These are phyloP conservation scores for Ictalurus punctatus DNA, from an alignment of 2,113 vertebrate genomes.

Conservation along the genomic window DNA sequence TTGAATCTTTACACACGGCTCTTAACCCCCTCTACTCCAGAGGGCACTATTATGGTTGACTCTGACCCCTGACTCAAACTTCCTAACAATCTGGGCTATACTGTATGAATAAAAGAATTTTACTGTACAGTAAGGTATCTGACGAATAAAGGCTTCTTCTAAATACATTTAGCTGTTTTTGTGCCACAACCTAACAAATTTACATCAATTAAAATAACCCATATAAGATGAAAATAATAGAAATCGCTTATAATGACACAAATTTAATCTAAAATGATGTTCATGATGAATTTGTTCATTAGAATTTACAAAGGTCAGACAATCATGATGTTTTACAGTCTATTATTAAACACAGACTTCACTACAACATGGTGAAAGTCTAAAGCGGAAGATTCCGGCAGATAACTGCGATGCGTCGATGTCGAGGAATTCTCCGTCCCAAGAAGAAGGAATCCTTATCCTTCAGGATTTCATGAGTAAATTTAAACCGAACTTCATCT, in stretches of 20 bases:
- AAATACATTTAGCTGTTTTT: neutral
- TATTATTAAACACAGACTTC: neutral
- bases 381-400: slow-evolving; percentile 78
- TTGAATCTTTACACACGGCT: neutral
- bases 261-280: neutral
- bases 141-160: neutral
- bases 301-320: neutral
- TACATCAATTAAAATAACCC: neutral
- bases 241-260: neutral
- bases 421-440: slow-evolving; percentile 73
- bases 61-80: neutral
- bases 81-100: neutral
- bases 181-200: neutral
- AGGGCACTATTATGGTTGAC: neutral
- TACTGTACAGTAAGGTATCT: neutral
- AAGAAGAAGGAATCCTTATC: slow-evolving; percentile 82
- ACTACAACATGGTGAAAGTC: neutral
- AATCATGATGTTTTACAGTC: neutral
- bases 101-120: neutral
- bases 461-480: slow-evolving; percentile 85
- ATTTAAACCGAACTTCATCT: slow-evolving; percentile 78
- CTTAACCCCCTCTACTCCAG: neutral
- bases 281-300: neutral
- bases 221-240: neutral
- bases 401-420: slow-evolving; percentile 83